Evolutionary conservation across 2,888 invertebrate species (phyloP).

Genomic region (Aradus depressus): DNA sequence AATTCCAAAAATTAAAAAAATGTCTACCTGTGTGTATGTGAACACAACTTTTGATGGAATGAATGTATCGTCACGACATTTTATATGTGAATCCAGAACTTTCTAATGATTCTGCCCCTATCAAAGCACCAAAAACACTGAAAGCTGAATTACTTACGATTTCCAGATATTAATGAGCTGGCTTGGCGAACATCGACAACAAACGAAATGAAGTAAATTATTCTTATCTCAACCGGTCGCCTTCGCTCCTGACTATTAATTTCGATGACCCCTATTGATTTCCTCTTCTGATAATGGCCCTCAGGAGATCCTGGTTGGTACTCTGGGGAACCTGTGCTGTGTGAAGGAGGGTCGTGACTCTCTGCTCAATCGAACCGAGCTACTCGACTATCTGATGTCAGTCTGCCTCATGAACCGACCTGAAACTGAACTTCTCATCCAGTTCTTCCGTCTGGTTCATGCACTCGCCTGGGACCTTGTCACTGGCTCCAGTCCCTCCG

Average conservation of each 20-base stretch:
- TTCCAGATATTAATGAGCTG: too few species aligned
- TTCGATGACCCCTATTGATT: too few species aligned
- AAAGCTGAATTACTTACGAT: too few species aligned
- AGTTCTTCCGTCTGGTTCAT: conserved; percentile 55
- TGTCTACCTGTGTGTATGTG: too few species aligned
- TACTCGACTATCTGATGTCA: conserved; percentile 46
- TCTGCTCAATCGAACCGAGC: conserved; percentile 44
- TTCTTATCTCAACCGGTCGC: too few species aligned
- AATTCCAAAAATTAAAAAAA: too few species aligned
- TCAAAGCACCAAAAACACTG: too few species aligned
- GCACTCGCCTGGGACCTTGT: conserved; percentile 34
- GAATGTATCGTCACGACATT: too few species aligned
- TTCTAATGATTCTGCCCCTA: too few species aligned
- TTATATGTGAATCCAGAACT: too few species aligned
- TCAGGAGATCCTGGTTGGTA: conserved; percentile 71
- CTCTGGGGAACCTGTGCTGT: conserved; percentile 73
- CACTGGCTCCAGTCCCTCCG: conserved; percentile 29
- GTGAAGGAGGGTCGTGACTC: conserved; percentile 47
- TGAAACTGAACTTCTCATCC: conserved; percentile 60
- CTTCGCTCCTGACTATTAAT: too few species aligned
- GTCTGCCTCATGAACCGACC: conserved; percentile 44
- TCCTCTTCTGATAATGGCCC: background rate
- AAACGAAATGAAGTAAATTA: background rate
- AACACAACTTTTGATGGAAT: too few species aligned
- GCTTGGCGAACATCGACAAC: background rate